phyloP scores from a whole-genome alignment of 2,888 invertebrate species.

The Axea sp. region DNA sequence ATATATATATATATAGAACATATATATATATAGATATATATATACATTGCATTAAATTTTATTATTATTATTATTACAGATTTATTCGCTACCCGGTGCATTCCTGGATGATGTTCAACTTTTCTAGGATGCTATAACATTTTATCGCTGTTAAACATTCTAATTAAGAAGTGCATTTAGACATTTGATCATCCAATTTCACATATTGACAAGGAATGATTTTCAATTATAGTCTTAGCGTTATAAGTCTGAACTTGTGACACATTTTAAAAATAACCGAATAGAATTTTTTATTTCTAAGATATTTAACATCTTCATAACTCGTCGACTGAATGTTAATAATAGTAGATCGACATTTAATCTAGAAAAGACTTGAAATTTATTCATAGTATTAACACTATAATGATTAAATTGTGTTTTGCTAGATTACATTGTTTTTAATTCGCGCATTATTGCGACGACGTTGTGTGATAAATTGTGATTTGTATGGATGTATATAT shows the following conservation, averaged over 20 bases:
- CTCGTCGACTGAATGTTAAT: conserved; percentile 28
- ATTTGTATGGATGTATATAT: conserved; percentile 48
- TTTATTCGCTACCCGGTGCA: conserved; percentile 7
- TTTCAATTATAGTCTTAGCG: conserved; percentile 31
- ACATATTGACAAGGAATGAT: conserved; percentile 28
- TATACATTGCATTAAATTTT: too few species aligned
- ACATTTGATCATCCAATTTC: conserved; percentile 26
- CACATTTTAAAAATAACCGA: conserved; percentile 11
- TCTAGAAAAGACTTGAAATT: conserved; percentile 33
- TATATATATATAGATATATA: too few species aligned
- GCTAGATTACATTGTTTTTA: conserved; percentile 34
- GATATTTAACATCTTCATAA: conserved; percentile 35
- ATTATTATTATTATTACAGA: conserved; percentile 51
- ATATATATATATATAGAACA: too few species aligned
- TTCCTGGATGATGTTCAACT: neutral
- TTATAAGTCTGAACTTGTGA: conserved; percentile 37
- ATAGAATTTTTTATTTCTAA: conserved; percentile 10
- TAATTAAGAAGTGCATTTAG: conserved; percentile 47
- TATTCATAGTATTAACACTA: conserved; percentile 12
- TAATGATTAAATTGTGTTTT: conserved; percentile 29
- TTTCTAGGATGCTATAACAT: conserved; percentile 24
- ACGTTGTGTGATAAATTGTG: conserved; percentile 47
- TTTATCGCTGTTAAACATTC: conserved; percentile 38
- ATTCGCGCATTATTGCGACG: conserved; percentile 2
- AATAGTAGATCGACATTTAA: conserved; percentile 16